Evolutionary conservation across 2,888 invertebrate genomes (phyloP), one percentile per base, ranked within the genome.

Genomic region (Mythimna loreyi): DNA sequence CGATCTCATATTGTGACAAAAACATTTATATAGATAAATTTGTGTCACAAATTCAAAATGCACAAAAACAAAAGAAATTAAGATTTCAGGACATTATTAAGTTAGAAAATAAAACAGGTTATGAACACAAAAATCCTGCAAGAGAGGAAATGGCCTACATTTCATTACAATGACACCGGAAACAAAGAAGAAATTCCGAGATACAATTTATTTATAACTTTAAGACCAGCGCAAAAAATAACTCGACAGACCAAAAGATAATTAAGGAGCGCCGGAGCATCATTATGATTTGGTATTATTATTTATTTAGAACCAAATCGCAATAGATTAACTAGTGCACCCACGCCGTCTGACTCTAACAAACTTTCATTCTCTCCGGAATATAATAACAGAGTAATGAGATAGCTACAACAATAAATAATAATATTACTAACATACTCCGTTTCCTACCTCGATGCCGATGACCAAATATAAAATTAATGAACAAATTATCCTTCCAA

Each of bases 401-500:
- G 65, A 57, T 71, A 43, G 75, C 67, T 74, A 55, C 57, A 55
- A 55, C 58, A 72, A 76, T 70, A 56, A 55, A 60, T 64, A 75
- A 72, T 77, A 73, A 76, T 72, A 70, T 64, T 52, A 72, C 19
- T 52, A 77, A 59, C 59, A 47, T 68, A 74, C 77, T 60, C 73
- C 52, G 63, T 78, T 83, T 86, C 86, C 83, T 84, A 81, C 81
- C 75, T 78, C 80, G 79, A 84, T 84, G 82, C 77, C 80, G 81
- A 84, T 85, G 82, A 71, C 80, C 75, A 78, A 81, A 80, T 72
- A 56, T 80, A 83, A 80, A 80, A 82, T 84, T 84, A 86, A 83
- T 82, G 82, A 78, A 76, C 83, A 75, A 81, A 77, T 84, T 84
- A 85, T 88, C 87, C 89, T 90, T 90, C 90, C 73, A 53, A 82